Evolutionary conservation across 2,797 vertebrate genomes (phyloP).

Genomic region (Xiphorhynchus erythropygius): DNA sequence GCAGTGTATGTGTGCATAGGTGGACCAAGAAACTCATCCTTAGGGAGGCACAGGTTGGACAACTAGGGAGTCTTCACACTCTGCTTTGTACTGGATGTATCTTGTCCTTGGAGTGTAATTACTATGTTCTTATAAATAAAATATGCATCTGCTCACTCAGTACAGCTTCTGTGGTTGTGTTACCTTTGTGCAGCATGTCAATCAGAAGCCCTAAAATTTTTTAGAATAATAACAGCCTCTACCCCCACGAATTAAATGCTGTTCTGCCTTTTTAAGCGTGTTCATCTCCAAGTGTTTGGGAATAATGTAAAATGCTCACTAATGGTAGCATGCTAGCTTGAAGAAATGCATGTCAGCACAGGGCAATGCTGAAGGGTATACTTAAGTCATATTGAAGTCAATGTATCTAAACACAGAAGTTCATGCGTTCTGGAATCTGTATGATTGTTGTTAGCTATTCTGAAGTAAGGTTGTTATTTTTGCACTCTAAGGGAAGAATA

Average conservation of each 20-base stretch:
- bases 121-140: neutral
- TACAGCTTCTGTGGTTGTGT: neutral
- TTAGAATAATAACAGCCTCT: neutral
- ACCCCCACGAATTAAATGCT: neutral
- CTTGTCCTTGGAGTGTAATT: neutral
- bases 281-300: neutral
- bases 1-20: neutral
- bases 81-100: neutral
- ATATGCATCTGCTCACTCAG: accelerated
- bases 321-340: neutral
- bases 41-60: accelerated
- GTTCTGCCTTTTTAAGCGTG: neutral
- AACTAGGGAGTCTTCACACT: neutral
- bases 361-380: neutral
- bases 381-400: neutral
- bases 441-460: neutral
- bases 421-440: neutral
- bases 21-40: neutral
- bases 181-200: neutral
- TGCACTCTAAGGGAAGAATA: neutral
- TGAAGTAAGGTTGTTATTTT: neutral
- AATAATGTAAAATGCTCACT: neutral
- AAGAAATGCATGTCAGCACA: neutral
- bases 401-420: neutral
- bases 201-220: neutral